These are phyloP conservation scores for Tillus elongatus DNA, from an alignment of 2,888 invertebrate genomes.

Conservation along the genomic window DNA sequence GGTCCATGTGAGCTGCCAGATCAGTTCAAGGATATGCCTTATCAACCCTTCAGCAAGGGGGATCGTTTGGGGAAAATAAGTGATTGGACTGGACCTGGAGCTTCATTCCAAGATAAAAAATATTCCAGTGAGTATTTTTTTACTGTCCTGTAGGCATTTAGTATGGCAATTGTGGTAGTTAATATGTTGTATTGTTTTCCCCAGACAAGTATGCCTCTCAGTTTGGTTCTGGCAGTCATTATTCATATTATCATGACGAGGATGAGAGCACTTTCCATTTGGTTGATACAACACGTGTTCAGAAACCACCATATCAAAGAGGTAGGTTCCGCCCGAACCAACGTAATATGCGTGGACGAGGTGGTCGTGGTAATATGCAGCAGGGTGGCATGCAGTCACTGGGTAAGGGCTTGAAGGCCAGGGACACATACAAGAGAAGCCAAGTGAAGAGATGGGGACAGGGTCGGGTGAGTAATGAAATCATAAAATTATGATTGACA, in stretches of 20 bases:
- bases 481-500: too few relatives aligned
- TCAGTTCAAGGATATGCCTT: constrained; percentile 93
- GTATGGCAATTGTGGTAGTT: too few relatives aligned
- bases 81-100: constrained; percentile 95
- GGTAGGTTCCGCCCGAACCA: constrained; percentile 79
- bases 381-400: constrained; percentile 72
- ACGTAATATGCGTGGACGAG: constrained; percentile 60
- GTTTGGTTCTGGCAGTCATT: constrained; percentile 91
- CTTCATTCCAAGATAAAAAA: constrained; percentile 85
- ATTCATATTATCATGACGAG: constrained; percentile 98
- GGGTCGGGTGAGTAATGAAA: constrained; percentile 50
- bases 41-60: constrained; percentile 98
- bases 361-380: constrained; percentile 56
- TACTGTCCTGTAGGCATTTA: background rate
- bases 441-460: constrained; percentile 82
- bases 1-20: constrained; percentile 93
- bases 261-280: constrained; percentile 98
- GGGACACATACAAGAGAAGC: constrained; percentile 63
- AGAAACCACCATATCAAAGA: constrained; percentile 87
- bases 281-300: constrained; percentile 87
- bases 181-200: too few relatives aligned
- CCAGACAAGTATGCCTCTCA: constrained; percentile 84
- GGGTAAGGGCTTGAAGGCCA: constrained; percentile 71
- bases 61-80: constrained; percentile 98
- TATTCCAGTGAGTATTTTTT: constrained; percentile 64